These are phyloP conservation scores for Borostomias antarcticus DNA, from an alignment of 2,797 vertebrate species.

Conservation along the genomic window DNA sequence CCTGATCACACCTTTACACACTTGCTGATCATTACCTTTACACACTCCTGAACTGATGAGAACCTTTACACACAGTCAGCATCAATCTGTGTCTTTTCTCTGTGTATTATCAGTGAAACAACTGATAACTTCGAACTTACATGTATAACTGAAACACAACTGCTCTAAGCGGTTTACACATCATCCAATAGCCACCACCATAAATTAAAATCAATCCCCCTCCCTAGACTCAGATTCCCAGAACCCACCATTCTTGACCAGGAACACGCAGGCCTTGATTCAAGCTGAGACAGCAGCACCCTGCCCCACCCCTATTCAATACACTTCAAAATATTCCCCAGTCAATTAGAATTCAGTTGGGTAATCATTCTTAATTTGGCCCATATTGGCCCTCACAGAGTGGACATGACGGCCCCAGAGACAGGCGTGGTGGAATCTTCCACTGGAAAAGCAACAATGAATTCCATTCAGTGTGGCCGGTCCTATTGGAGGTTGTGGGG, in stretches of 20 bases:
- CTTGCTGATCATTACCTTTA: no score
- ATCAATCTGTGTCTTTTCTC: no score
- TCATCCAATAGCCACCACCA: no score
- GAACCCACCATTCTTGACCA: constrained; percentile 5
- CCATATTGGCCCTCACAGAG: constrained; percentile 31
- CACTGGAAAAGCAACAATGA: constrained; percentile 64
- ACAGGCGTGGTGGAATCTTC: constrained; percentile 61
- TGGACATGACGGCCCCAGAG: constrained; percentile 28
- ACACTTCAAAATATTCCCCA: constrained; percentile 15
- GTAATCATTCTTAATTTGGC: constrained; percentile 24
- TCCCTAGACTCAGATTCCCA: neutral
- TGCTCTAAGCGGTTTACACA: no score
- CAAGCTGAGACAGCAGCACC: constrained; percentile 13
- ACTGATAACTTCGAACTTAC: constrained; percentile 2
- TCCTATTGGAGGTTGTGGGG: constrained; percentile 55
- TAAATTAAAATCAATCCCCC: no score
- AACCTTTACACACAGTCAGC: no score
- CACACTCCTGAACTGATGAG: no score
- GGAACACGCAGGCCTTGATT: neutral
- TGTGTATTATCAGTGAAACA: no score
- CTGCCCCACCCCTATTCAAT: neutral
- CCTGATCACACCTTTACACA: no score
- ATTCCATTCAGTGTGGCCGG: constrained; percentile 65
- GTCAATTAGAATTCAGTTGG: constrained; percentile 12
- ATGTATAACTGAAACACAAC: neutral